phyloP scores from a whole-genome alignment of 2,113 vertebrate species.

The Lepisosteus osseus region DNA sequence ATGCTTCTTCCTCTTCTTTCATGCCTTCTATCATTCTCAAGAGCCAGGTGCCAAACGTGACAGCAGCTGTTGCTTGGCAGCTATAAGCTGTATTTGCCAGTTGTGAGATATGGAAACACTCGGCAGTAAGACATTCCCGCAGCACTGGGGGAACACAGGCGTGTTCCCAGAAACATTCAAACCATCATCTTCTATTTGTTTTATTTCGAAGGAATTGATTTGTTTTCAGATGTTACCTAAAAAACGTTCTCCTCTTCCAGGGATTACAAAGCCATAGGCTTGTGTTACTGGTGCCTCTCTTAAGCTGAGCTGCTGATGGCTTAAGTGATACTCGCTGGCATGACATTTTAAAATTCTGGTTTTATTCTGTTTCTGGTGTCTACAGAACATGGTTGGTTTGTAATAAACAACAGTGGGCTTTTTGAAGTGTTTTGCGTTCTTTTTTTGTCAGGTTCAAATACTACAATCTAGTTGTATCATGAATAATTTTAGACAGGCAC shows the following conservation, averaged over 20 bases:
- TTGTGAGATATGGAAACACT: background rate
- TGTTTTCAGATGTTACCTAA: background rate
- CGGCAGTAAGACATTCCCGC: background rate
- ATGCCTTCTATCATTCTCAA: background rate
- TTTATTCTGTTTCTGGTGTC: background rate
- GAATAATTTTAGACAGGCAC: too few species aligned
- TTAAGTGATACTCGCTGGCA: background rate
- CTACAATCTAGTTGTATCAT: too few species aligned
- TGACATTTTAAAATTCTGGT: background rate
- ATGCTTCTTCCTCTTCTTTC: background rate
- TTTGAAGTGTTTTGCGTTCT: slow-evolving; percentile 9
- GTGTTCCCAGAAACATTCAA: too few species aligned
- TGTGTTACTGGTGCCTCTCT: background rate
- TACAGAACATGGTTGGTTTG: slow-evolving; percentile 15
- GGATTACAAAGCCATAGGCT: background rate
- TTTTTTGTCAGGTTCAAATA: background rate
- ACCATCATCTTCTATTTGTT: too few species aligned
- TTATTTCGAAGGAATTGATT: background rate
- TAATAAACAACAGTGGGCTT: slow-evolving; percentile 23
- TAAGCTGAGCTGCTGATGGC: background rate
- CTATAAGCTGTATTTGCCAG: background rate
- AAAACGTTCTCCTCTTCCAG: too few species aligned
- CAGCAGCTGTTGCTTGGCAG: background rate
- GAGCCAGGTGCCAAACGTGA: background rate
- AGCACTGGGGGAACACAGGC: too few species aligned